A percentile compares a stretch with the other conserved stretches of the same genome.
Evolutionary conservation across 2,797 vertebrate genomes (phyloP).

Genomic region (Limosa lapponica): DNA sequence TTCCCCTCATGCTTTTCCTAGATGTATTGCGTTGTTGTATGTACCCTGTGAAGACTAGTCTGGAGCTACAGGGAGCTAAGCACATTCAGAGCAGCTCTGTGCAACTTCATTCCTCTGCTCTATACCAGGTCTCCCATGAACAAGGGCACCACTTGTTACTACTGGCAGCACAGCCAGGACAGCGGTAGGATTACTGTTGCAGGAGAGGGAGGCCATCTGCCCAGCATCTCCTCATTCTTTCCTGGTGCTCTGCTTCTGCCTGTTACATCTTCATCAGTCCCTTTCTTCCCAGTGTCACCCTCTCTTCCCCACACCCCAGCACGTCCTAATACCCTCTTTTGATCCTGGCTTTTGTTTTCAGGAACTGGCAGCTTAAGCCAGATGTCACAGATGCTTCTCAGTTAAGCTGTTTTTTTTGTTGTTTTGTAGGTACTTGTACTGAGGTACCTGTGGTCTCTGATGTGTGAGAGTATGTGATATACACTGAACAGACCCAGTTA

Average conservation of each 20-base stretch:
- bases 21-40: neutral
- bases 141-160: neutral
- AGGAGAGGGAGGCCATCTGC: neutral
- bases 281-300: neutral
- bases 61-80: neutral
- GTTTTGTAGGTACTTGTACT: neutral
- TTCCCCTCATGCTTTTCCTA: neutral
- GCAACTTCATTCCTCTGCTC: neutral
- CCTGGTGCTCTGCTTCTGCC: neutral
- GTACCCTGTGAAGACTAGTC: neutral
- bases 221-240: neutral
- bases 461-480: neutral
- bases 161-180: neutral
- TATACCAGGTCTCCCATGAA: fast-evolving
- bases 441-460: neutral
- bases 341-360: neutral
- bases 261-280: neutral
- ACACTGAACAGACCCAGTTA: neutral
- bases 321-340: neutral
- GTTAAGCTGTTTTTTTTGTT: neutral
- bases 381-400: neutral
- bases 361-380: neutral
- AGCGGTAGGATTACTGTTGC: neutral
- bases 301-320: neutral
- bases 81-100: neutral